Conservation (phyloP, 2,888 invertebrate species). For the Laspeyria flexula region DNA sequence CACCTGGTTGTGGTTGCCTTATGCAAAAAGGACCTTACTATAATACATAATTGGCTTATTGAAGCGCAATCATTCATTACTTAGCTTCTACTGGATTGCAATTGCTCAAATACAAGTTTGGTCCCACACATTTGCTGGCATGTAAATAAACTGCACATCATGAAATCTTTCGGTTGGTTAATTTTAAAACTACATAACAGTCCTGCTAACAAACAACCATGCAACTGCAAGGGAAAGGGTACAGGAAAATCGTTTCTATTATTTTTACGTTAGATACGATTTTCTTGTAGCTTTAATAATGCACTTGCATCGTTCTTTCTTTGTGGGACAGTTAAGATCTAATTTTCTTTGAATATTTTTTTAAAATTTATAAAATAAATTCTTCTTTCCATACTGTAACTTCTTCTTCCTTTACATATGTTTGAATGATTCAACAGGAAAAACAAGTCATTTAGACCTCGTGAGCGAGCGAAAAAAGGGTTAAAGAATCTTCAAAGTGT, state of each 20-base stretch:
- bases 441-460: slow-evolving; percentile 96
- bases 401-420: slow-evolving; percentile 20
- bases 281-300: too few species aligned
- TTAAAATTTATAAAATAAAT: too few species aligned
- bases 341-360: too few species aligned
- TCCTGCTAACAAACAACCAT: too few species aligned
- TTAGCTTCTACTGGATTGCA: slow-evolving; percentile 34
- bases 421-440: slow-evolving; percentile 87
- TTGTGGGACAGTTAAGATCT: too few species aligned
- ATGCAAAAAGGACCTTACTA: not conserved
- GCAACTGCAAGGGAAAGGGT: too few species aligned
- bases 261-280: too few species aligned
- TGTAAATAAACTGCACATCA: slow-evolving; percentile 43
- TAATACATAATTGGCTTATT: slow-evolving; percentile 31
- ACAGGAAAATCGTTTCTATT: too few species aligned
- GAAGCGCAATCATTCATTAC: slow-evolving; percentile 24
- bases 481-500: slow-evolving; percentile 96
- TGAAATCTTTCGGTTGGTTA: slow-evolving; percentile 41
- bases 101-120: slow-evolving; percentile 27
- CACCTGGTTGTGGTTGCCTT: not conserved
- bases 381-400: slow-evolving; percentile 15
- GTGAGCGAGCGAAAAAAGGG: slow-evolving; percentile 94
- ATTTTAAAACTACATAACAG: too few species aligned
- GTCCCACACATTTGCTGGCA: slow-evolving; percentile 30
- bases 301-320: too few species aligned